Evolutionary conservation across 1,140 invertebrate genomes (phyloP).

Genomic region (Ceratitis capitata): DNA sequence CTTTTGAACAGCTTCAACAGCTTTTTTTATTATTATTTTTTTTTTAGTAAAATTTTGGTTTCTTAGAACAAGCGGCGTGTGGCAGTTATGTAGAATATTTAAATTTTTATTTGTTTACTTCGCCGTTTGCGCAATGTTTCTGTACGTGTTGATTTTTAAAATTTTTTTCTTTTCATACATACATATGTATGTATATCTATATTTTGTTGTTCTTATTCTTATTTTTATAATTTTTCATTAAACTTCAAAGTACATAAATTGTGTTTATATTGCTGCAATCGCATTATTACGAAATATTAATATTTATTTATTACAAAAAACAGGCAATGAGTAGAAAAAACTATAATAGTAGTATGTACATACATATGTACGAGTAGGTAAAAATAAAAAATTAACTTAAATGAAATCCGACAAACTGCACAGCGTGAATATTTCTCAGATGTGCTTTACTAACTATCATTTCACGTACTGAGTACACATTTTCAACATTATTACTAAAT

Average conservation of each 20-base stretch:
- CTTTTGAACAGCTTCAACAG: not conserved
- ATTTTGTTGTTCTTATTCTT: not conserved
- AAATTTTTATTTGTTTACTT: conserved; percentile 6
- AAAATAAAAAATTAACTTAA: conserved; percentile 29
- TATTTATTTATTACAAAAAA: too few species aligned
- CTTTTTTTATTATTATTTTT: not conserved
- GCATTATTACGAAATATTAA: conserved; percentile 8
- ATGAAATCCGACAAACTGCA: conserved; percentile 26
- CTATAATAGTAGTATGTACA: too few species aligned
- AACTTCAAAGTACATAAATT: too few species aligned
- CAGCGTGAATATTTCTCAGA: conserved; percentile 15
- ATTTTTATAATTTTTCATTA: not conserved
- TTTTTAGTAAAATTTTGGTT: not conserved
- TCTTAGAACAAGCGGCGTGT: not conserved
- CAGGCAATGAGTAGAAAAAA: not conserved
- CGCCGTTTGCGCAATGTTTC: not conserved
- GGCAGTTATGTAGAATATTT: not conserved
- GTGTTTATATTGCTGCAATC: not conserved
- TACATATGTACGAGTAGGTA: too few species aligned
- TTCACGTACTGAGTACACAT: conserved; percentile 27
- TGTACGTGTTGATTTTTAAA: not conserved
- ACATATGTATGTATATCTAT: too few species aligned
- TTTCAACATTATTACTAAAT: conserved; percentile 21
- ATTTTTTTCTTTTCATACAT: not conserved
- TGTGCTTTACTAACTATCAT: conserved; percentile 38